A percentile compares a stretch with the other conserved stretches of the same genome.
Conservation (phyloP, 2,113 vertebrate species). For the Pomatostomus ruficeps region DNA sequence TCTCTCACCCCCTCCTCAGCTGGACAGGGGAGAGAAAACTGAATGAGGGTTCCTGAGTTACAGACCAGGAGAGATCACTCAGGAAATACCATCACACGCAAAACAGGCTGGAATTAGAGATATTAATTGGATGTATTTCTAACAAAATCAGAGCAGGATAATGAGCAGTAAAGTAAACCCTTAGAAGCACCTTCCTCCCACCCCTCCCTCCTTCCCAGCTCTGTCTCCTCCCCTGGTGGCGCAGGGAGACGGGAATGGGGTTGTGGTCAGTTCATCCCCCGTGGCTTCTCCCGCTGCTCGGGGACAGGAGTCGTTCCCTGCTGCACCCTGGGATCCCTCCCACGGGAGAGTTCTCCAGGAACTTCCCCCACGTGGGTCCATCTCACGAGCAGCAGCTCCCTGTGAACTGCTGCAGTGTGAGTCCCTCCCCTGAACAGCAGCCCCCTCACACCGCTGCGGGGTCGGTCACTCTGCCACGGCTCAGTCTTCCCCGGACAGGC, state of each 20-base stretch:
- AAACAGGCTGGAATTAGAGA: neutral
- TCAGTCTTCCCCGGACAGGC: neutral
- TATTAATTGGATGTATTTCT: neutral
- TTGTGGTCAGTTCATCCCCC: neutral
- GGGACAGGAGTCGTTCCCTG: neutral
- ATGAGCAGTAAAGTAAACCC: neutral
- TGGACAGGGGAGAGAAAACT: neutral
- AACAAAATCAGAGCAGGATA: neutral
- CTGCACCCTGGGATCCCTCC: fast-evolving
- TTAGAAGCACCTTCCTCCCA: neutral
- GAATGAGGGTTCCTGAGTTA: neutral
- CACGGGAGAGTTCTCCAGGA: neutral
- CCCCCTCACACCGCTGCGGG: fast-evolving
- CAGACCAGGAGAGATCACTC: neutral
- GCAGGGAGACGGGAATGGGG: neutral
- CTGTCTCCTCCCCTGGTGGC: neutral
- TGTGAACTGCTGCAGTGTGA: neutral
- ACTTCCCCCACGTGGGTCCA: fast-evolving
- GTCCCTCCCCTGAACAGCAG: neutral
- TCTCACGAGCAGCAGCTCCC: neutral
- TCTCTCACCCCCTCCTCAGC: neutral
- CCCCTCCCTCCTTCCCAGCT: neutral
- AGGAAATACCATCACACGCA: neutral
- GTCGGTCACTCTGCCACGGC: neutral
- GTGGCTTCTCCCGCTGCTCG: neutral